Percentiles rank a stretch among this genome's conserved stretches.
Conservation (phyloP, 2,888 invertebrate genomes). For the Tachina grossa region DNA sequence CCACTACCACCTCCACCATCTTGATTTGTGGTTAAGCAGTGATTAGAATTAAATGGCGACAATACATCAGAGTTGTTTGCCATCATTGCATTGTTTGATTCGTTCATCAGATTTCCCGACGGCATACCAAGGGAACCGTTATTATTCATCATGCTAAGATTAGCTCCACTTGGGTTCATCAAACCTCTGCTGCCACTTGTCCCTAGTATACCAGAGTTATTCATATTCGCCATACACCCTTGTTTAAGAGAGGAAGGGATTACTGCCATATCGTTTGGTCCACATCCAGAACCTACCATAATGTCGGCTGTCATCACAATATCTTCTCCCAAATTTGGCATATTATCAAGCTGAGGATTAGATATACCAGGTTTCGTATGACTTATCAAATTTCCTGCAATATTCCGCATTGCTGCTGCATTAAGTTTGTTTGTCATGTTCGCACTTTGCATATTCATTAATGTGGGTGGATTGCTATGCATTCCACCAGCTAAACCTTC, state of each 20-base stretch:
- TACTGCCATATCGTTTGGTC: slow-evolving; percentile 47
- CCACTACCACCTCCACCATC: slow-evolving; percentile 56
- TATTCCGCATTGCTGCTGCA: slow-evolving; percentile 73
- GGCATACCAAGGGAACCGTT: slow-evolving; percentile 59
- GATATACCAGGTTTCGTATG: slow-evolving; percentile 60
- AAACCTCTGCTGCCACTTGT: slow-evolving; percentile 45
- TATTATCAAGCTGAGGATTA: slow-evolving; percentile 65
- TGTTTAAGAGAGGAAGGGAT: slow-evolving; percentile 71
- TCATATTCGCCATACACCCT: slow-evolving; percentile 59
- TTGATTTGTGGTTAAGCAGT: slow-evolving; percentile 66
- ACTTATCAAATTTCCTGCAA: slow-evolving; percentile 68
- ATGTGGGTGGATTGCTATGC: slow-evolving; percentile 34
- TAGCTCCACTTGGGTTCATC: slow-evolving; percentile 72
- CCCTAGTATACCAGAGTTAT: slow-evolving; percentile 70
- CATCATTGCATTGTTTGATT: slow-evolving; percentile 43
- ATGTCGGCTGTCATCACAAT: slow-evolving; percentile 74
- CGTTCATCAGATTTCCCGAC: slow-evolving; percentile 76
- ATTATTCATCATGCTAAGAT: slow-evolving; percentile 69
- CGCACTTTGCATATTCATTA: slow-evolving; percentile 69
- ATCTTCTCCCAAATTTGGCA: slow-evolving; percentile 78
- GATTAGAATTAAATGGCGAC: slow-evolving; percentile 67
- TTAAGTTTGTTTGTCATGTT: slow-evolving; percentile 66
- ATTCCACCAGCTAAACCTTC: slow-evolving; percentile 50
- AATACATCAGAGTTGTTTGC: slow-evolving; percentile 70
- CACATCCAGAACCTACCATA: slow-evolving; percentile 65